Evolutionary conservation across 1,140 invertebrate species (phyloP), one percentile per base, ranked within the genome.

Genomic region (Drosophila baimaii): DNA sequence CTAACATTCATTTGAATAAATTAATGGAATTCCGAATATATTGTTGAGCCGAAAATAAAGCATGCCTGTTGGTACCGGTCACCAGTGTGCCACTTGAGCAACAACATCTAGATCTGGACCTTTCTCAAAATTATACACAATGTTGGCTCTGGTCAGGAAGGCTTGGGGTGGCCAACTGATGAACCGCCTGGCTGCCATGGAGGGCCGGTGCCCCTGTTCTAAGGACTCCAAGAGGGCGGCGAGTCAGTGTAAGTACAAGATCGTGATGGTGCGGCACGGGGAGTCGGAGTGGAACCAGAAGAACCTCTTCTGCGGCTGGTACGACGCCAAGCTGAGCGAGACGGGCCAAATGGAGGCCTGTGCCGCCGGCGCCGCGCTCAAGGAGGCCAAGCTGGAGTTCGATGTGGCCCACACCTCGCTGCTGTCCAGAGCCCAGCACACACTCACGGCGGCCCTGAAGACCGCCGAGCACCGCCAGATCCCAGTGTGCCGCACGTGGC

Each of bases 211-310:
- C 35, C 27, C n/a, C 17, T 55, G 7, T 51, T 39, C 57, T 1
- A 31, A 43, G 21, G 9, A 46, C 21, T 71, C 78, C 4, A 15
- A 37, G 5, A 29, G 65, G 21, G 7, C 31, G 17, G 29, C 25
- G 0, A 37, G 62, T 21, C 55, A 59, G 12, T 94, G 94, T n/a
- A 96, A 95, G 85, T 97, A 97, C 88, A 95, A 94, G 90, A 96
- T 99, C 93, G 97, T 98, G 56, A 97, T 98, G 95, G 95, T 98
- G 80, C 95, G 98, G 74, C 98, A 99, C 92, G 98, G 98, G 37
- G 97, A 99, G 92, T 98, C 97, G 78, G 97, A 97, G 92, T 99
- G 97, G 97, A 99, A 99, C 92, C 94, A 98, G 81, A 95, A 97
- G 81, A 99, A 98, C 93, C 93, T 97, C 12, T 99, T 98, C 90